Base-by-base conservation (phyloP, 2,888 invertebrate genomes). In the Criorhina ranunculi region DNA sequence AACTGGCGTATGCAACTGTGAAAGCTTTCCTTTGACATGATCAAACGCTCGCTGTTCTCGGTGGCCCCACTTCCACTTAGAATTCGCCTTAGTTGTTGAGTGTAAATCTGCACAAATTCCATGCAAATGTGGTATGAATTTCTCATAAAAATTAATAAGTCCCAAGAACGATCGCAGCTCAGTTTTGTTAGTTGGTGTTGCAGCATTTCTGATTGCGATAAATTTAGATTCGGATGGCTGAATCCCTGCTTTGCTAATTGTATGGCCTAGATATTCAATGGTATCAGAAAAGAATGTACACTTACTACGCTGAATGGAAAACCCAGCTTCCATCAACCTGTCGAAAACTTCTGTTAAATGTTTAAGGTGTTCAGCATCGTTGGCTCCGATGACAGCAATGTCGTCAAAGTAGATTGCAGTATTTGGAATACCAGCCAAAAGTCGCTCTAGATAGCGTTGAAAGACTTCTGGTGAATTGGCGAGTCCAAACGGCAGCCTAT, bases 101-200 rank as follows among this genome's bases (percentile, higher is more conserved):
- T 53, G 31, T n/a, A 31, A 29, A 4, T 9, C 31, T 1, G 53
- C n/a, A 8, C 53, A 3, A 24, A 53, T 31, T n/a, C 53, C 53
- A 7, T 53, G 29, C 6, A 24, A 1, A 29, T 24, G 2, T 7
- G 53, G 53, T 6, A 29, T 12, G 12, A 53, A 53, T 53, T 11
- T 53, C 31, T 53, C 31, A 11, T 31, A 53, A 53, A 53, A 29
- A 29, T 53, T 53, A n/a, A n/a, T n/a, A n/a, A n/a, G n/a, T n/a
- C n/a, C n/a, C n/a, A n/a, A n/a, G n/a, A n/a, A n/a, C 29, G 29
- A 29, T 29, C 29, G 29, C 29, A 29, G 29, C 5, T 49, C 19
- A 5, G 49, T 49, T 17, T 15, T 49, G 11, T 49, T 49, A 5
- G 1, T 24, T 5, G 49, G 0, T 6, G 19, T 19, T 12, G 49